These are phyloP conservation scores for Entelurus aequoreus DNA, from an alignment of 2,113 vertebrate species.

Conservation along the genomic window DNA sequence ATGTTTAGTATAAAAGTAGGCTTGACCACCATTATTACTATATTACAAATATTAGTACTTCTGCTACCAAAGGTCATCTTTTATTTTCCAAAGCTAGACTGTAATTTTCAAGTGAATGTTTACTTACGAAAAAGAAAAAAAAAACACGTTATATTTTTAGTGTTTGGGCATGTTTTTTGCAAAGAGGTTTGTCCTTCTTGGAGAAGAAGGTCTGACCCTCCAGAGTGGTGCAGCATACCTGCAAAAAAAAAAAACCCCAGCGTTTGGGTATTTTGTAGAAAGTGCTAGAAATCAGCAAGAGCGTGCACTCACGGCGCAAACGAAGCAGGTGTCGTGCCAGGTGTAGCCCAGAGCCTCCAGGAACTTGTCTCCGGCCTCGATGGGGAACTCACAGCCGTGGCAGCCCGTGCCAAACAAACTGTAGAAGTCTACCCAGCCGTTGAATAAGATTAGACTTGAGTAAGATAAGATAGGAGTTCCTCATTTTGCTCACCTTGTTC, in stretches of 20 bases:
- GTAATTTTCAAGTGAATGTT: background rate
- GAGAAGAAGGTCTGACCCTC: constrained; percentile 92
- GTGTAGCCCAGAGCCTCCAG: constrained; percentile 90
- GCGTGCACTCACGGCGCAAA: constrained; percentile 81
- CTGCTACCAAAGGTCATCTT: too few species aligned
- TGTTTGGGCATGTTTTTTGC: constrained; percentile 91
- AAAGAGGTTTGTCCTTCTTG: constrained; percentile 92
- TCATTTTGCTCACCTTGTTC: constrained; percentile 78
- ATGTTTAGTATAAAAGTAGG: too few species aligned
- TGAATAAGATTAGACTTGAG: too few species aligned
- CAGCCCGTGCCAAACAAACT: constrained; percentile 89
- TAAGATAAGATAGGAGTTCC: background rate
- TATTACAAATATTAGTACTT: background rate
- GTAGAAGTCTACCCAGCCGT: constrained; percentile 77
- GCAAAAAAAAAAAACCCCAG: background rate
- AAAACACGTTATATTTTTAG: constrained; percentile 76
- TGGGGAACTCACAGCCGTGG: constrained; percentile 93
- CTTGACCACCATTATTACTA: background rate
- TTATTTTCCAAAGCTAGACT: background rate
- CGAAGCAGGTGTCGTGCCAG: constrained; percentile 98
- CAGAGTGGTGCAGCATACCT: constrained; percentile 87
- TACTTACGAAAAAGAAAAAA: background rate
- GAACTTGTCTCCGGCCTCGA: constrained; percentile 95
- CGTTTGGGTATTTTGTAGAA: background rate
- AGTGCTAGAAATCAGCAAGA: too few species aligned